Evolutionary conservation across 2,113 vertebrate species (phyloP).

Genomic region (Leptocoma aspasia): DNA sequence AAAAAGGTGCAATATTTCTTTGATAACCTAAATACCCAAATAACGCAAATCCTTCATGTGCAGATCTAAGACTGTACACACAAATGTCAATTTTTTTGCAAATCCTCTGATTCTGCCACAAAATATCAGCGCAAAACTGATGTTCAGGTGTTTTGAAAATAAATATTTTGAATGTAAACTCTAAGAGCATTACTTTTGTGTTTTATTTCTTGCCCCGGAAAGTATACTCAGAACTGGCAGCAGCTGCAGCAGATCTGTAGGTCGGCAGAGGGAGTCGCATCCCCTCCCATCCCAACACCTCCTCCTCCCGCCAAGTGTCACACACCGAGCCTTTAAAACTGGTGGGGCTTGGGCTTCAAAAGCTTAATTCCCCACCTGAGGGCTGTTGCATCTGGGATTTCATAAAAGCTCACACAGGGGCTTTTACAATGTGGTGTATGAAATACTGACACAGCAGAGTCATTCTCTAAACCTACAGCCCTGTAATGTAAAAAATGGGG

Average conservation of each 20-base stretch:
- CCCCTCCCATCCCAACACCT: background rate
- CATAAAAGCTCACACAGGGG: background rate
- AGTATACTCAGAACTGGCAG: background rate
- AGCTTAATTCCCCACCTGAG: background rate
- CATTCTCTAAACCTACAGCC: background rate
- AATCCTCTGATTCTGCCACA: background rate
- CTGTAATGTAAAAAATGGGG: no score
- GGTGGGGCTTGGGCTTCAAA: background rate
- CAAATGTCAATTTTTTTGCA: background rate
- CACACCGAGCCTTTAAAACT: accelerated
- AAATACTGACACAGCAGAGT: background rate
- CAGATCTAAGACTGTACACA: background rate
- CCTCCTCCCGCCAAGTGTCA: background rate
- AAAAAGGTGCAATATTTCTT: background rate
- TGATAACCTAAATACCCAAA: background rate
- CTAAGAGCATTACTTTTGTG: background rate
- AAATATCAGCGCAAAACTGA: background rate
- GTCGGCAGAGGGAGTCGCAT: conserved; percentile 1
- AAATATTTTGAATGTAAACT: background rate
- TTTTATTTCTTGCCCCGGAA: background rate
- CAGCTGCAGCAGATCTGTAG: background rate
- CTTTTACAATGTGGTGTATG: accelerated
- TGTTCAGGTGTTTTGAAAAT: background rate
- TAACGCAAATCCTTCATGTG: background rate
- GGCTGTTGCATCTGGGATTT: background rate